phyloP scores from a whole-genome alignment of 2,888 invertebrate species.

The Drosophila bunnanda region DNA sequence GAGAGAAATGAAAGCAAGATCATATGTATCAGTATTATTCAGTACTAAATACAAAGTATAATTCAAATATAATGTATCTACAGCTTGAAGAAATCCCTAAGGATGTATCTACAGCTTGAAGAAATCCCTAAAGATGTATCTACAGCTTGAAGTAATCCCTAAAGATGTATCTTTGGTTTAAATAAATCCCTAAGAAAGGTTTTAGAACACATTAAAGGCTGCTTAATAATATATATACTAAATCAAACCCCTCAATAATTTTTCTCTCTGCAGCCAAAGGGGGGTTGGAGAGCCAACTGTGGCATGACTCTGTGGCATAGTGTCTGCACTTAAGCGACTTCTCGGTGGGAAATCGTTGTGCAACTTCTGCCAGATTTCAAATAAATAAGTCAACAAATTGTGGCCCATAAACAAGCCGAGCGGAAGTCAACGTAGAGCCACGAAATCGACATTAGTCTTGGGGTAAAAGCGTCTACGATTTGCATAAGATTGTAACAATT shows the following conservation, averaged over 20 bases:
- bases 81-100: too few relatives aligned
- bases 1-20: conserved; percentile 40
- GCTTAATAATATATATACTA: neutral
- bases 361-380: conserved; percentile 46
- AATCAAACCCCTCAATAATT: neutral
- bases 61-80: neutral
- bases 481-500: conserved; percentile 66
- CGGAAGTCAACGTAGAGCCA: conserved; percentile 48
- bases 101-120: too few relatives aligned
- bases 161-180: too few relatives aligned
- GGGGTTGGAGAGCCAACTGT: conserved; percentile 46
- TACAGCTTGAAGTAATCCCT: too few relatives aligned
- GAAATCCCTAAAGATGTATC: too few relatives aligned
- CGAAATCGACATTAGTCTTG: conserved; percentile 31
- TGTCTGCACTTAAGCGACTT: conserved; percentile 79
- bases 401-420: conserved; percentile 63
- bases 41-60: neutral
- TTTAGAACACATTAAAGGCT: neutral
- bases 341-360: conserved; percentile 46
- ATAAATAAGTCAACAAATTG: conserved; percentile 46
- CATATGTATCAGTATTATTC: too few relatives aligned
- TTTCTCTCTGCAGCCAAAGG: conserved; percentile 8
- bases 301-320: conserved; percentile 50
- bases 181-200: neutral
- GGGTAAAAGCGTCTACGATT: conserved; percentile 51